These are phyloP conservation scores for Selenia dentaria DNA, from an alignment of 2,888 invertebrate genomes.

Conservation along the genomic window DNA sequence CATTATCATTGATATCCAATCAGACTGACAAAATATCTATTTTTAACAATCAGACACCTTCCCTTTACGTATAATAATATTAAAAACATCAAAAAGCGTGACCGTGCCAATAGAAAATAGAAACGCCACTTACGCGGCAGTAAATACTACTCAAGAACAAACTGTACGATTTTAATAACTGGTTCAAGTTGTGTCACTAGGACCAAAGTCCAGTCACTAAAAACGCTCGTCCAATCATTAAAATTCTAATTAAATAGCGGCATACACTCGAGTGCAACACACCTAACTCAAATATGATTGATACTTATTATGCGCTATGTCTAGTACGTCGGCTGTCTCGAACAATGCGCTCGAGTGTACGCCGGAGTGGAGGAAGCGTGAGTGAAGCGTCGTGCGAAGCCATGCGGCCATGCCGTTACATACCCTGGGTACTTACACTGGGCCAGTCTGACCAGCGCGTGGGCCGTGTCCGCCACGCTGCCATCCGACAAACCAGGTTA, in stretches of 20 bases:
- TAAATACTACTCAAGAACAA: constrained; percentile 1
- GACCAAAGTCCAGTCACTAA: constrained; percentile 4
- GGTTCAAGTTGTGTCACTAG: background rate
- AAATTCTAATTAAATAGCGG: constrained; percentile 3
- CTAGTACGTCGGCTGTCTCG: no score
- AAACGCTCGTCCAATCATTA: constrained; percentile 5
- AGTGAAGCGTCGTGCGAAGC: constrained; percentile 48
- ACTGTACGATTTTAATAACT: constrained; percentile 14
- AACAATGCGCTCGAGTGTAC: constrained; percentile 7
- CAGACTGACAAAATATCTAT: constrained; percentile 8
- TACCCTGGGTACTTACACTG: constrained; percentile 91
- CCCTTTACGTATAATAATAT: constrained; percentile 7
- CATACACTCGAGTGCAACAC: constrained; percentile 8
- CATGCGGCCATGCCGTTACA: constrained; percentile 37
- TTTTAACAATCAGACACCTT: constrained; percentile 14
- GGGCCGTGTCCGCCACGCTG: constrained; percentile 88
- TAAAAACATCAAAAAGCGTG: constrained; percentile 24
- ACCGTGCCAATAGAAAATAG: constrained; percentile 23
- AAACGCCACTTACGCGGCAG: constrained; percentile 8
- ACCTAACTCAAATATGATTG: background rate
- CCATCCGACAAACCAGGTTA: constrained; percentile 60
- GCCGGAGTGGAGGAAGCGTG: constrained; percentile 18
- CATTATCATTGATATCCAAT: constrained; percentile 14
- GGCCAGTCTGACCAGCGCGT: constrained; percentile 95
- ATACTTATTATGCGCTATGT: no score